Evolutionary conservation across 2,797 vertebrate genomes (phyloP).

Genomic region (Pseudochirops corinnae): DNA sequence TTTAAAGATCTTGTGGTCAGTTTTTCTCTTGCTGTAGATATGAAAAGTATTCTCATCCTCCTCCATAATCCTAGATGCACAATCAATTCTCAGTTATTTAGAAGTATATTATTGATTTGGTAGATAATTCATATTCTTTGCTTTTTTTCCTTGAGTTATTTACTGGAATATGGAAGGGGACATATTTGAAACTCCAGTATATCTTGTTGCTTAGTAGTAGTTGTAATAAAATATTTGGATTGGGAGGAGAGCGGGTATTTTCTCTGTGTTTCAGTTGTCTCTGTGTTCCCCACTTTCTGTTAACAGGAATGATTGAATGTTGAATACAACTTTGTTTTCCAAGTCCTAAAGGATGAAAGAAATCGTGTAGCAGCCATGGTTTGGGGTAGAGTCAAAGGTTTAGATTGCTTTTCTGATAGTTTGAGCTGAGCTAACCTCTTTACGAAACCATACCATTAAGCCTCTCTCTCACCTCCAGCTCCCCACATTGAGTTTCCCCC

Average conservation of each 20-base stretch:
- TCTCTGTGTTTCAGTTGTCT: background rate
- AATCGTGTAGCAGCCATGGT: background rate
- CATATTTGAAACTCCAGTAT: background rate
- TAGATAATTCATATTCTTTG: background rate
- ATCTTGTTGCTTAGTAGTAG: background rate
- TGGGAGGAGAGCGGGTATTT: background rate
- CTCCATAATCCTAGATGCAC: background rate
- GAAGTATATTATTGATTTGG: background rate
- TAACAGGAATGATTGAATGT: background rate
- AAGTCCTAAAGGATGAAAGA: background rate
- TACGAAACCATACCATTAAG: background rate
- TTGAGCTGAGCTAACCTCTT: background rate
- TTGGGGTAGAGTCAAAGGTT: background rate
- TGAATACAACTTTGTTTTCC: background rate
- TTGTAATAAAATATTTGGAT: background rate
- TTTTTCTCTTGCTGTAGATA: background rate
- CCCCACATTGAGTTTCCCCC: background rate
- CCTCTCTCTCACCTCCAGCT: background rate
- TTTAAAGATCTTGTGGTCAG: background rate
- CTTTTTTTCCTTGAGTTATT: background rate
- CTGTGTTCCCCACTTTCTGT: background rate
- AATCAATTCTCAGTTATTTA: background rate
- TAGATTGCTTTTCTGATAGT: background rate
- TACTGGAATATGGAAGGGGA: background rate
- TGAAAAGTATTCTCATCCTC: rapidly evolving